Percentiles rank a stretch among this genome's conserved stretches.
Conservation (phyloP, 2,888 invertebrate species). For the Drosophila rellima region DNA sequence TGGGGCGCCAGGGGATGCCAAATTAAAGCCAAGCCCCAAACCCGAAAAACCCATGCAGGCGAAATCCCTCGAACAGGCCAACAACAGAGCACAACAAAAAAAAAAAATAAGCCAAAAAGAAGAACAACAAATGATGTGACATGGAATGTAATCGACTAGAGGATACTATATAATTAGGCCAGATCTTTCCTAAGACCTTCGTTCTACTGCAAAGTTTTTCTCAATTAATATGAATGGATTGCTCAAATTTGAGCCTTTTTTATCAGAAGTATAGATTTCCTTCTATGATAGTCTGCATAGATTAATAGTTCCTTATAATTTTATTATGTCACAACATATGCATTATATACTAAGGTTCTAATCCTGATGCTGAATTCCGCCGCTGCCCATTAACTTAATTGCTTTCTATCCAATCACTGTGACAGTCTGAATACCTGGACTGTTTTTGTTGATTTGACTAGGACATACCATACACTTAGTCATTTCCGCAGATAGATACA, state of each 20-base stretch:
- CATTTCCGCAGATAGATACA: too few species aligned
- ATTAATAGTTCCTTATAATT: background rate
- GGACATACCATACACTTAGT: background rate
- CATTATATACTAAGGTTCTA: background rate
- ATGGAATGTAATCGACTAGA: slow-evolving; percentile 3
- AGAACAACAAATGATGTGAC: slow-evolving; percentile 9
- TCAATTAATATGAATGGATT: background rate
- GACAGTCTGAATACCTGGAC: background rate
- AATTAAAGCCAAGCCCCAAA: slow-evolving; percentile 72
- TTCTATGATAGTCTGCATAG: too few species aligned
- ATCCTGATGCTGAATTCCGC: background rate
- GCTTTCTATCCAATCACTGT: background rate
- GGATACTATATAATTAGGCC: slow-evolving; percentile 4
- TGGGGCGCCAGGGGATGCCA: slow-evolving; percentile 65
- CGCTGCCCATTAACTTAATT: background rate
- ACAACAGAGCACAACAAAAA: slow-evolving; percentile 47
- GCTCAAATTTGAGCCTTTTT: too few species aligned
- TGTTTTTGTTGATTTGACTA: background rate
- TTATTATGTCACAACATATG: background rate
- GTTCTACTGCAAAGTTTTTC: background rate
- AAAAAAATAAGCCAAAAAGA: too few species aligned
- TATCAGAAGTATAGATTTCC: too few species aligned
- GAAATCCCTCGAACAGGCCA: slow-evolving; percentile 70
- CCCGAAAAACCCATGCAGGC: slow-evolving; percentile 70
- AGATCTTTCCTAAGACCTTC: background rate